Evolutionary conservation across 2,888 invertebrate genomes (phyloP), one percentile per base, ranked within the genome.

Genomic region (Hydrotaea diabolus): DNA sequence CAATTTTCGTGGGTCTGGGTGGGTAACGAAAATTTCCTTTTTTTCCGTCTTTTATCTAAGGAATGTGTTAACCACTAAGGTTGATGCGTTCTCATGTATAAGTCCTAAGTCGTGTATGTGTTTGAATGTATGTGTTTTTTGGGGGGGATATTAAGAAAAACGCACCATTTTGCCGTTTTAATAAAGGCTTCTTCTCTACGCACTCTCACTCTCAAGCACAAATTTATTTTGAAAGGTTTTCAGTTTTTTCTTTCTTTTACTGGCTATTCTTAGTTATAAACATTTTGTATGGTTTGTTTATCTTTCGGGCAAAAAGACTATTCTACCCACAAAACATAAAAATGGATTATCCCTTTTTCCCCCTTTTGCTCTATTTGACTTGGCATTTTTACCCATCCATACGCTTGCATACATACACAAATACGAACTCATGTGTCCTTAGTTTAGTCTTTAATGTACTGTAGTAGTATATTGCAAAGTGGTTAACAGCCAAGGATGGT

Each of bases 291-390:
- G 36, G 53, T 76, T 74, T 83, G 66, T 80, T 73, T 80, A 80
- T 83, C 77, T 77, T 64, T 74, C 15, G 13, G 31, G 36, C 62
- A 59, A 26, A 69, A 69, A 79, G 59, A 80, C 53, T 57, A 80
- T 74, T 77, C 9, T 80, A 55, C 80, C 83, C 83, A 80, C 80
- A 83, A 80, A 80, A 77, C 69, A 77, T 75, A 71, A 80, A 75
- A 80, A 80, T 74, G 80, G 80, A 80, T 83, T 80, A 80, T 83
- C 80, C 83, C 36, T 77, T 80, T 74, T 82, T 62, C 13, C 72
- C 62, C 66, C 66, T 21, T 69, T 83, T 74, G 26, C 23, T 11
- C 46, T 23, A 19, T 83, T 73, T 83, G 80, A 75, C 74, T 80
- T 83, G 77, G 76, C 49, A 77, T 36, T 80, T 77, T 83, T 23